phyloP scores from a whole-genome alignment of 2,797 vertebrate genomes.

The Argentina silus region DNA sequence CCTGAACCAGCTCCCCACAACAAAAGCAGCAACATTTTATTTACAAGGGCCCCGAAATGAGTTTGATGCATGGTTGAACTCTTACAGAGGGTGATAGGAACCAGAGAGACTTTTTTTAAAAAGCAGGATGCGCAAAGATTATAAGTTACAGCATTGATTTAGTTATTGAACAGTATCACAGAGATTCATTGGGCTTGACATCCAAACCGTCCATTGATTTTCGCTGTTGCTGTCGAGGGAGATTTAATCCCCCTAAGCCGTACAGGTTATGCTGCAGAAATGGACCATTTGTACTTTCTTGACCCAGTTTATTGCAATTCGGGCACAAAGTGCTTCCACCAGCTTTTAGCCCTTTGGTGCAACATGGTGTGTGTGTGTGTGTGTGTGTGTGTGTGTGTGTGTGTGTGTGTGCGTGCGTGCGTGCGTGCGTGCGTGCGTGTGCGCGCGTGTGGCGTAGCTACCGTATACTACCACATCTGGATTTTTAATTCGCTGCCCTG shows the following conservation, averaged over 20 bases:
- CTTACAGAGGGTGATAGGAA: too few species aligned
- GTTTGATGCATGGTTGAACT: neutral
- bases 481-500: constrained; percentile 24
- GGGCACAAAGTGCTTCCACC: constrained; percentile 33
- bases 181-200: constrained; percentile 59
- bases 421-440: neutral
- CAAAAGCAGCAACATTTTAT: neutral
- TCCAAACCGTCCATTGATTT: constrained; percentile 68
- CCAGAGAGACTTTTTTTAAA: constrained; percentile 2
- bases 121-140: constrained; percentile 61
- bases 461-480: constrained; percentile 11
- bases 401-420: constrained; percentile 10
- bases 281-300: constrained; percentile 48
- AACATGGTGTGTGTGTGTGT: neutral
- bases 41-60: neutral
- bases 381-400: neutral
- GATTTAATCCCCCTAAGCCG: constrained; percentile 47
- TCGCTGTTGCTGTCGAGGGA: constrained; percentile 53
- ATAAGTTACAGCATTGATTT: constrained; percentile 68
- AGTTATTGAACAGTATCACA: constrained; percentile 58
- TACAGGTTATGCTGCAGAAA: constrained; percentile 54
- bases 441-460: neutral
- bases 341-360: constrained; percentile 35
- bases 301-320: constrained; percentile 54
- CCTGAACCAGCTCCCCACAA: constrained; percentile 14